Percentiles rank a stretch among this genome's conserved stretches.
phyloP scores from a whole-genome alignment of 1,140 invertebrate species.

The Planococcus citri region DNA sequence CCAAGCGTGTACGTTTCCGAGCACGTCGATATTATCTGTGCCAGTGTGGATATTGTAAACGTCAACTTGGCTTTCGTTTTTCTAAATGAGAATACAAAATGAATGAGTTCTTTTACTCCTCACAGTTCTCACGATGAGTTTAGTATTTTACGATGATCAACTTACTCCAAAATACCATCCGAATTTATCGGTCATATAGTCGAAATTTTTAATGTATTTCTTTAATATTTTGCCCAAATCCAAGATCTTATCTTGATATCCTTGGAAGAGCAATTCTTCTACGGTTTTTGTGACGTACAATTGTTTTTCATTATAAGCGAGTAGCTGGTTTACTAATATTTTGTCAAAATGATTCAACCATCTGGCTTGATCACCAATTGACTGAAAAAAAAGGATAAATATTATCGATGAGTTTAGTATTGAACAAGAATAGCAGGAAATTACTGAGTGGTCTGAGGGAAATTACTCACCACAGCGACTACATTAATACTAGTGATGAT shows the following conservation, averaged over 20 bases:
- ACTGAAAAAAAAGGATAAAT: background rate
- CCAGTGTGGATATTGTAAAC: slow-evolving; percentile 58
- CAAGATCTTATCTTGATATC: slow-evolving; percentile 20
- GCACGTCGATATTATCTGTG: slow-evolving; percentile 39
- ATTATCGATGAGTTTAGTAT: too few relatives aligned
- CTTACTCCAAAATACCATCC: slow-evolving; percentile 9
- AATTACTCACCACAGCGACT: slow-evolving; percentile 58
- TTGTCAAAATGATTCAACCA: background rate
- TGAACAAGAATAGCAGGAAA: too few relatives aligned
- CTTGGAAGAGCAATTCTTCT: background rate
- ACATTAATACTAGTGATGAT: slow-evolving; percentile 66
- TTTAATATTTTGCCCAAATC: background rate
- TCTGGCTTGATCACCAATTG: background rate
- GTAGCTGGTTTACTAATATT: background rate
- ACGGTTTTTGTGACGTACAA: background rate
- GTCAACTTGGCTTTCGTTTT: background rate
- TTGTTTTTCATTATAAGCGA: background rate
- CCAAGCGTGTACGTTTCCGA: slow-evolving; percentile 55
- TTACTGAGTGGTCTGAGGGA: too few relatives aligned
- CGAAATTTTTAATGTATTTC: background rate
- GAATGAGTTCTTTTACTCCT: background rate
- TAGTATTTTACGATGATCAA: background rate
- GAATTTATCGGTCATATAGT: background rate
- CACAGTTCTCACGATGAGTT: background rate
- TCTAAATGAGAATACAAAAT: background rate